A percentile compares a stretch with the other conserved stretches of the same genome.
Evolutionary conservation across 37 sponge, comb jelly and placozoan species (phyloP).

Genomic region (Ephydatia muelleri): DNA sequence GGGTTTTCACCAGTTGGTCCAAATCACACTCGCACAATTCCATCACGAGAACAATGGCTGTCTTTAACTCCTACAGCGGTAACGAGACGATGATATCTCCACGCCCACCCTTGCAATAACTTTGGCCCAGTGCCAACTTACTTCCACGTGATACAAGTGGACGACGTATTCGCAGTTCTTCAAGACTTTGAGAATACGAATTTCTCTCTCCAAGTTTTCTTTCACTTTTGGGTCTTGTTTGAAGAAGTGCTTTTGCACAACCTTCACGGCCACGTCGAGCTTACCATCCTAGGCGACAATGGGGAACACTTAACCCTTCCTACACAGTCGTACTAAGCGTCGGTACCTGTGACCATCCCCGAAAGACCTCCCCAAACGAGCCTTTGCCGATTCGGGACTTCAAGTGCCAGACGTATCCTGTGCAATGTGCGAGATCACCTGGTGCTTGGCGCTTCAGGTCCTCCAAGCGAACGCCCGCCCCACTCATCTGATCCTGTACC

Average conservation of each 20-base stretch:
- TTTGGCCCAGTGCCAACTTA: background rate
- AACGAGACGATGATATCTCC: background rate
- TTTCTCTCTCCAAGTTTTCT: slow-evolving; percentile 86
- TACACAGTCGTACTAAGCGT: too few relatives aligned
- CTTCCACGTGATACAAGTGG: slow-evolving; percentile 67
- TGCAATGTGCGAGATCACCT: slow-evolving; percentile 45
- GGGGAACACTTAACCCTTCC: background rate
- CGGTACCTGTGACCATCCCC: slow-evolving; percentile 71
- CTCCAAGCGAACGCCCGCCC: background rate
- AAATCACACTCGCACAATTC: slow-evolving; percentile 92
- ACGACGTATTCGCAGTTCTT: slow-evolving; percentile 73
- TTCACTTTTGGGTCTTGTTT: slow-evolving; percentile 83
- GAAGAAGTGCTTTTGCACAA: slow-evolving; percentile 67
- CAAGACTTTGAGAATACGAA: slow-evolving; percentile 67
- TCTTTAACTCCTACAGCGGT: slow-evolving; percentile 51
- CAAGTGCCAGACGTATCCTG: slow-evolving; percentile 70
- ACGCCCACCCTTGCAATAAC: background rate
- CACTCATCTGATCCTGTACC: too few relatives aligned
- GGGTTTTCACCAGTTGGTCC: slow-evolving; percentile 73
- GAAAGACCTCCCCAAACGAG: slow-evolving; percentile 87
- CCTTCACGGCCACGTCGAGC: slow-evolving; percentile 78
- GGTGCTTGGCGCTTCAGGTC: slow-evolving; percentile 38
- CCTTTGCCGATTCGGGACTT: slow-evolving; percentile 77
- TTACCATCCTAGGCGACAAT: slow-evolving; percentile 25
- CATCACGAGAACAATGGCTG: slow-evolving; percentile 78